Evolutionary conservation across 2,888 invertebrate species (phyloP).

Genomic region (Dynastes maya): DNA sequence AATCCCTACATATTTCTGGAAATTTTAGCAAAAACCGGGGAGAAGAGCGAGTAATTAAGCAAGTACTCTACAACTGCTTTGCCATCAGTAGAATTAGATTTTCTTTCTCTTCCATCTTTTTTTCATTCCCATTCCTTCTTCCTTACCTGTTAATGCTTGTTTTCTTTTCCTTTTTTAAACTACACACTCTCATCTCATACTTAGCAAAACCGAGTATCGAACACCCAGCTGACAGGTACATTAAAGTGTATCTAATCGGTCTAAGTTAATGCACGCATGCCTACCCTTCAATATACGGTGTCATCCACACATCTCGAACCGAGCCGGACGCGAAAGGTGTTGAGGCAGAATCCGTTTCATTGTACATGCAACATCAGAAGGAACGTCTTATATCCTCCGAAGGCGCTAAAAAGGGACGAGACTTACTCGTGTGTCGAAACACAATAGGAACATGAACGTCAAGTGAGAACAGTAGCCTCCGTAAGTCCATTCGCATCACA

Average conservation of each 20-base stretch:
- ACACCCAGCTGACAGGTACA: constrained; percentile 59
- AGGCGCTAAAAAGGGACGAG: constrained; percentile 12
- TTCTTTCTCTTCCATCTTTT: no score
- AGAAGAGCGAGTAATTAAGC: no score
- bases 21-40: no score
- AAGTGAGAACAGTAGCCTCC: constrained; percentile 58
- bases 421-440: constrained; percentile 38
- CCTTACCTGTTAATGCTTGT: constrained; percentile 51
- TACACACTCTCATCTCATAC: constrained; percentile 50
- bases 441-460: constrained; percentile 52
- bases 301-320: constrained; percentile 44
- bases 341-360: constrained; percentile 35
- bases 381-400: constrained; percentile 6
- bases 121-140: not conserved
- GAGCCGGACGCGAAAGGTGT: constrained; percentile 45
- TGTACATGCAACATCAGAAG: constrained; percentile 4
- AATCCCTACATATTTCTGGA: no score
- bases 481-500: constrained; percentile 54
- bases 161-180: constrained; percentile 22
- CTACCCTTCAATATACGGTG: constrained; percentile 53
- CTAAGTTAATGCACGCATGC: constrained; percentile 57
- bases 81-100: no score
- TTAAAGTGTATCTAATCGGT: constrained; percentile 58
- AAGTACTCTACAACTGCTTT: no score
- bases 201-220: constrained; percentile 54